phyloP scores from a whole-genome alignment of 2,888 invertebrate genomes.

The Frankliniella fusca region DNA sequence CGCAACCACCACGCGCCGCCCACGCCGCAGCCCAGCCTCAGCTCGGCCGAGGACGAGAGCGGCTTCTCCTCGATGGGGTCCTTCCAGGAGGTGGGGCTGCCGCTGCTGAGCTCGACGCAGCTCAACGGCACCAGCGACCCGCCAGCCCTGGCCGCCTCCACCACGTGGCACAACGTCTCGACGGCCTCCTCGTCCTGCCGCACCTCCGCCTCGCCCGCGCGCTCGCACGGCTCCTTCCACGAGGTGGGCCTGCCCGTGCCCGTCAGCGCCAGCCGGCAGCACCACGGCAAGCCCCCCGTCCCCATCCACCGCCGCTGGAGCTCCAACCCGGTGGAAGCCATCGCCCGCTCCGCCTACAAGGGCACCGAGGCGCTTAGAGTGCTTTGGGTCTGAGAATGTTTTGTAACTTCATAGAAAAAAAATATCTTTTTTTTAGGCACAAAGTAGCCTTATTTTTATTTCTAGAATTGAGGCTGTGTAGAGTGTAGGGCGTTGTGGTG shows the following conservation, averaged over 20 bases:
- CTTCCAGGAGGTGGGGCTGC: conserved; percentile 75
- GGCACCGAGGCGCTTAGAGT: conserved; percentile 2
- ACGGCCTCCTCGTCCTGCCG: conserved; percentile 29
- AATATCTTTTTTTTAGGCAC: neutral
- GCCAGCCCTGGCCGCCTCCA: neutral
- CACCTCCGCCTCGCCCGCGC: conserved; percentile 36
- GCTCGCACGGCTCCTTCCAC: conserved; percentile 38
- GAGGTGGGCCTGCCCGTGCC: conserved; percentile 41
- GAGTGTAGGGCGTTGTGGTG: too few species aligned
- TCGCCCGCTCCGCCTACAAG: conserved; percentile 1
- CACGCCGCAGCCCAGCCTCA: conserved; percentile 35
- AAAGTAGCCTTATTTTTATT: neutral
- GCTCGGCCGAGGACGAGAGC: conserved; percentile 68
- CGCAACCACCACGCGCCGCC: conserved; percentile 27
- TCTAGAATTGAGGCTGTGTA: neutral
- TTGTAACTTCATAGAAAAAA: neutral
- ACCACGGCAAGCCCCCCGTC: neutral
- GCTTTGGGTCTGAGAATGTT: neutral
- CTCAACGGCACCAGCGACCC: conserved; percentile 13
- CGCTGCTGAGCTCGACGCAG: conserved; percentile 42
- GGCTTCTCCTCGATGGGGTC: conserved; percentile 83
- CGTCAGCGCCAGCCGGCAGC: conserved; percentile 8
- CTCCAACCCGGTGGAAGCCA: conserved; percentile 38
- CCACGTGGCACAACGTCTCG: neutral
- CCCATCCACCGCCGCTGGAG: conserved; percentile 39